phyloP scores from a whole-genome alignment of 2,797 vertebrate species.

The Lacerta viridis region DNA sequence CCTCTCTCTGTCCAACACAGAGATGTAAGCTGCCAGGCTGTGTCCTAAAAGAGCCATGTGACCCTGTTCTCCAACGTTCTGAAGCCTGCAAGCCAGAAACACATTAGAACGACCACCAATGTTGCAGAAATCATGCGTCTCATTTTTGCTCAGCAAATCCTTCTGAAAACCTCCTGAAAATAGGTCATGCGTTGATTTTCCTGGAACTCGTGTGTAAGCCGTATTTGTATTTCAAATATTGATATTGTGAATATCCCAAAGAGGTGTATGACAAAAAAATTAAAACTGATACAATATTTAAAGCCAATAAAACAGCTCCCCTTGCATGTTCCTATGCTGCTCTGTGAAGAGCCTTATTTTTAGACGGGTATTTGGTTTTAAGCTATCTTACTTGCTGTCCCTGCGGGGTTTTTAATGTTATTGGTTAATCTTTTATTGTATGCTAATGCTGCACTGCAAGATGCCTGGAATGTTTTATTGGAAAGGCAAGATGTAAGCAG shows the following conservation, averaged over 20 bases:
- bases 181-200: neutral
- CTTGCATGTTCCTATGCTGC: neutral
- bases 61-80: slow-evolving; percentile 92
- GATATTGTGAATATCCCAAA: neutral
- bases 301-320: no score
- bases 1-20: slow-evolving; percentile 90
- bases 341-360: neutral
- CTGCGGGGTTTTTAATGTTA: neutral
- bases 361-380: neutral
- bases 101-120: slow-evolving; percentile 39
- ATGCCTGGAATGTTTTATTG: neutral
- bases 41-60: slow-evolving; percentile 97
- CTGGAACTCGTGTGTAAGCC: no score
- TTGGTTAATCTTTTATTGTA: neutral
- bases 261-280: neutral
- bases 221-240: neutral
- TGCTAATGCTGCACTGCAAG: neutral
- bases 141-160: neutral
- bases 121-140: neutral
- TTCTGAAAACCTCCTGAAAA: neutral
- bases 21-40: slow-evolving; percentile 96
- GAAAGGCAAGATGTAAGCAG: neutral
- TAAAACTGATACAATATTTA: neutral
- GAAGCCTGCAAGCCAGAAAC: slow-evolving; percentile 84
- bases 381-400: neutral